Evolutionary conservation across 2,113 vertebrate species (phyloP).

Genomic region (Atrichornis clamosus): DNA sequence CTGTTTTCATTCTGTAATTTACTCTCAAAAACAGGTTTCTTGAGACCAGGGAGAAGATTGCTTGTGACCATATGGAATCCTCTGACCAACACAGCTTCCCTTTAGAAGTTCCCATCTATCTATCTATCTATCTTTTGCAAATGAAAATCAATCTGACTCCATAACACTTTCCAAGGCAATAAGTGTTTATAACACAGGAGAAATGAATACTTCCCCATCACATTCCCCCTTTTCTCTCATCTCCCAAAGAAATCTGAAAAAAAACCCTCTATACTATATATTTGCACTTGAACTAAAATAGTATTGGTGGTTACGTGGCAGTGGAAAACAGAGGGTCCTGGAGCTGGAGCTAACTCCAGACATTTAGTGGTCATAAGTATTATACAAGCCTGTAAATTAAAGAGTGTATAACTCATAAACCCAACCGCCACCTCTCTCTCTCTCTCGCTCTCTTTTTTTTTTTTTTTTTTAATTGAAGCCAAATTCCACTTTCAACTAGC

Average conservation of each 20-base stretch:
- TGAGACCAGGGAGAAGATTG: neutral
- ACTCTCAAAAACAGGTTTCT: slow-evolving; percentile 27
- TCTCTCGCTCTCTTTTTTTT: too few relatives aligned
- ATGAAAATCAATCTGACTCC: slow-evolving; percentile 5
- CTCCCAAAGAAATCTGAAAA: neutral
- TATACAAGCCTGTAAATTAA: slow-evolving; percentile 11
- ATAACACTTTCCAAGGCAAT: slow-evolving; percentile 20
- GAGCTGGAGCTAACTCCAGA: neutral
- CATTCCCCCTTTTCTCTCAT: neutral
- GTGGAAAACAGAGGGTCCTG: neutral
- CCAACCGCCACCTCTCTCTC: neutral
- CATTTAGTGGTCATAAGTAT: neutral
- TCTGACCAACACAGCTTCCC: neutral
- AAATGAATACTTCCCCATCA: neutral
- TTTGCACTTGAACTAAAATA: slow-evolving; percentile 2
- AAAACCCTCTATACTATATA: neutral
- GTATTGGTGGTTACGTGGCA: neutral
- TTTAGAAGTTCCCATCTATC: slow-evolving; percentile 5
- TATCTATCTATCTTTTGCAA: neutral
- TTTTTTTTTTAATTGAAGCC: neutral
- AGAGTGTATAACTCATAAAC: neutral
- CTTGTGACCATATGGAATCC: neutral
- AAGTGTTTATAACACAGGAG: slow-evolving; percentile 9
- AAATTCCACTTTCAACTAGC: slow-evolving; percentile 18
- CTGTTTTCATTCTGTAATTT: slow-evolving; percentile 53